Evolutionary conservation across 2,113 vertebrate genomes (phyloP), one percentile per base, ranked within the genome.

Genomic region (Coryphaenoides rupestris): DNA sequence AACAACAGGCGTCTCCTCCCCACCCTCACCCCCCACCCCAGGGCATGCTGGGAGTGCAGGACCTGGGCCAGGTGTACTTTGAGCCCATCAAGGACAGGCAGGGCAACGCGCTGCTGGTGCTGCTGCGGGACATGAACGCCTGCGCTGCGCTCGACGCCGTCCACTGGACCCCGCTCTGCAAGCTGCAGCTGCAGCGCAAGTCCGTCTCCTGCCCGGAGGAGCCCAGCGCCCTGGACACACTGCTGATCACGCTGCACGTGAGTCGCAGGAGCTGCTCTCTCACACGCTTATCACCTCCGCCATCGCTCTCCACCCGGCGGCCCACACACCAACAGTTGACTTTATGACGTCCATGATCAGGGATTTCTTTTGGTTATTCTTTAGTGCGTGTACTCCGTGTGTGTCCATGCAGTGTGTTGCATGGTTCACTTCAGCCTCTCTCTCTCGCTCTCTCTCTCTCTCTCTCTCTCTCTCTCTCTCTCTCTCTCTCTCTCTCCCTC

Each of bases 71-170:
- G 69, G 90, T 93, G 49, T 96, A 94, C 82, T 94, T 92, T 0
- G 94, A 96, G 79, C 92, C 94, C 0, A 81, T 96, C 78, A 94
- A 93, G 76, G 94, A 96, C 89, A 94, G 92, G 66, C 94, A 96
- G 7, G 95, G 95, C n/a, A 96, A 94, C n/a, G 91, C 91, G 45
- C 73, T 96, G 72, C 85, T 96, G 12, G 85, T 95, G 69, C 93
- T 94, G 19, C 79, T 96, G 64, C 93, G 92, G 81, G 94, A 95
- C 77, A 90, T 94, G 86, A 92, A 81, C 33, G 78, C 89, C 47
- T 89, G 78, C 73, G 91, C 92, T 58, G 90, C 87, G 19, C 89
- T 92, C 0, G 94, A 95, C 54, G 92, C 92, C 0, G 89, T 93
- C 9, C 92, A 90, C 68, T 96, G 95, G 95, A 89, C 86, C 2